Evolutionary conservation across 2,113 vertebrate species (phyloP).

Genomic region (Eudyptes chrysolophus): DNA sequence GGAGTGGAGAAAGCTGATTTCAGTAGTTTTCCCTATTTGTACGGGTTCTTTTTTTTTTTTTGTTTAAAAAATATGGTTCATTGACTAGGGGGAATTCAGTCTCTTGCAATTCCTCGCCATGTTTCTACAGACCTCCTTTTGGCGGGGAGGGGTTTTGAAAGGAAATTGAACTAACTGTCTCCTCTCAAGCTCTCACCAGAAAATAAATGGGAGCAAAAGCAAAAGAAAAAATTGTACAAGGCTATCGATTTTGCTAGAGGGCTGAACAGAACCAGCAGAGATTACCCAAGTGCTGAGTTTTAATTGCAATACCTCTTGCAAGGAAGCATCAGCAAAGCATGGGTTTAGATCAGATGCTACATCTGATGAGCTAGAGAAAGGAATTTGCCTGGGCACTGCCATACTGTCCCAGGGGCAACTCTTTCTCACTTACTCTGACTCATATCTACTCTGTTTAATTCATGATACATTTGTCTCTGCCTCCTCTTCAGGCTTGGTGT

Average conservation of each 20-base stretch:
- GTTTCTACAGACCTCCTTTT: conserved; percentile 16
- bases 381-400: neutral
- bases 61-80: neutral
- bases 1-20: conserved; percentile 16
- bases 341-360: neutral
- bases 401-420: neutral
- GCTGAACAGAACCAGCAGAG: neutral
- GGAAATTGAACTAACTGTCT: neutral
- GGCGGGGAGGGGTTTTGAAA: neutral
- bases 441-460: neutral
- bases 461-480: neutral
- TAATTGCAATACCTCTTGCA: neutral
- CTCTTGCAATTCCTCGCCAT: neutral
- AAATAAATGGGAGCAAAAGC: neutral
- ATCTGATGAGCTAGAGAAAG: neutral
- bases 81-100: neutral
- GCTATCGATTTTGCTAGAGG: neutral
- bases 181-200: neutral
- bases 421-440: conserved; percentile 11
- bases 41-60: neutral
- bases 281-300: neutral
- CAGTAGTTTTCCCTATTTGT: neutral
- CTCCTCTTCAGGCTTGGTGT: conserved; percentile 11
- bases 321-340: neutral
- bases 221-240: neutral